Percentiles rank a stretch among this genome's conserved stretches.
Evolutionary conservation across 2,797 vertebrate species (phyloP).

Genomic region (Macroramphosus scolopax): DNA sequence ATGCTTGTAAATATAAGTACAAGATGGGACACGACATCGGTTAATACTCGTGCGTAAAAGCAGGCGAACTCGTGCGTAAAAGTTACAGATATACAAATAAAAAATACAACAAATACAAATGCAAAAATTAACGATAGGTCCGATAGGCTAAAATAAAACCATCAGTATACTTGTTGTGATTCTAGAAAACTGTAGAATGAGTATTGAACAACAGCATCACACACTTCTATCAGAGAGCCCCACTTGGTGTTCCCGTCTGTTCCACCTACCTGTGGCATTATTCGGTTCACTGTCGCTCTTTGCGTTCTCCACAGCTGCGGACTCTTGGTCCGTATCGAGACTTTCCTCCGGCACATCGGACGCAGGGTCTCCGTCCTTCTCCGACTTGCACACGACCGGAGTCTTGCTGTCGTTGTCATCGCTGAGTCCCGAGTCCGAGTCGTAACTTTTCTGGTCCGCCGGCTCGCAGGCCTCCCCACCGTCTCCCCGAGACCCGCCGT

Average conservation of each 20-base stretch:
- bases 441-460: slow-evolving; percentile 81
- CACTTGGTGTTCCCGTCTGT: not conserved
- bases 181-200: too few species aligned
- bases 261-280: slow-evolving; percentile 82
- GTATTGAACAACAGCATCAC: not conserved
- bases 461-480: slow-evolving; percentile 64
- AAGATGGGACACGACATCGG: not conserved
- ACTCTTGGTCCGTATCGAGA: slow-evolving; percentile 79
- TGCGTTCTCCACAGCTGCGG: slow-evolving; percentile 77
- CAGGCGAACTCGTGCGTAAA: slow-evolving; percentile 49
- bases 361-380: slow-evolving; percentile 66
- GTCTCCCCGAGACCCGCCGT: slow-evolving; percentile 60
- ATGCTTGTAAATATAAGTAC: not conserved
- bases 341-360: slow-evolving; percentile 76
- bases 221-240: not conserved
- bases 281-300: slow-evolving; percentile 88
- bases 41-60: slow-evolving; percentile 23
- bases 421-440: slow-evolving; percentile 92
- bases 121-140: too few species aligned
- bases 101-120: too few species aligned
- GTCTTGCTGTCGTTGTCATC: slow-evolving; percentile 85
- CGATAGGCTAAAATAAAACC: too few species aligned
- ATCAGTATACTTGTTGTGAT: too few species aligned
- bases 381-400: slow-evolving; percentile 61
- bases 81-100: not conserved